Conservation (phyloP, 2,113 vertebrate species). For the Crotalus viridis region DNA sequence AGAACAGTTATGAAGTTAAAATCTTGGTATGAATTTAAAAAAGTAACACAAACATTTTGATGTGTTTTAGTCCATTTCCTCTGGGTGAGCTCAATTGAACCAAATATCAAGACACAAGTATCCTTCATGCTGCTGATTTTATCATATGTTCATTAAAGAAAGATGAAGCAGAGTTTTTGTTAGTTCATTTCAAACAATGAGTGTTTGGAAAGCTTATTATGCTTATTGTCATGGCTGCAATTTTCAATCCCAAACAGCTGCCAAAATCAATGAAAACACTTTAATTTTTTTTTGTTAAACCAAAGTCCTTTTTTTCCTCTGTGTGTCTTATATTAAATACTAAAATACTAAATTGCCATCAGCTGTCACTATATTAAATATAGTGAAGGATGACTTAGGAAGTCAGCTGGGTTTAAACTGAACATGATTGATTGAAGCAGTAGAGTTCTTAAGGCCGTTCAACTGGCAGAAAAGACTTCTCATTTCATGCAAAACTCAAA, state of each 20-base stretch:
- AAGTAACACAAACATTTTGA: too few relatives aligned
- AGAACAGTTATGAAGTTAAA: background rate
- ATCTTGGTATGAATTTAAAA: background rate
- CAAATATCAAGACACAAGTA: background rate
- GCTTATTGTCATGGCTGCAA: background rate
- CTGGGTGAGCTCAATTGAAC: background rate
- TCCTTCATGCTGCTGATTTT: background rate
- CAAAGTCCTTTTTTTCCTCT: background rate
- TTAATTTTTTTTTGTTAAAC: background rate
- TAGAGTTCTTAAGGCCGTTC: rapidly evolving
- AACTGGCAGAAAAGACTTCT: slow-evolving; percentile 12
- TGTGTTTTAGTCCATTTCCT: background rate
- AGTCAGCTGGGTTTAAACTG: background rate
- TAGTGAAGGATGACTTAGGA: background rate
- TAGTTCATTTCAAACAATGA: background rate
- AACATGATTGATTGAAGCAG: slow-evolving; percentile 7
- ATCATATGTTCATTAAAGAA: background rate
- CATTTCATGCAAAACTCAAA: background rate
- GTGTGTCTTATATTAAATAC: background rate
- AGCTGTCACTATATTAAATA: background rate
- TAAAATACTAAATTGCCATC: background rate
- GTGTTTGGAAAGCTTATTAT: background rate
- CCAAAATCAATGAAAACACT: slow-evolving; percentile 16
- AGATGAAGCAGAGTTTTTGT: background rate
- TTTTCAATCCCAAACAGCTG: background rate